Base-by-base conservation (phyloP, 2,113 vertebrate species). In the Tragelaphus scriptus region DNA sequence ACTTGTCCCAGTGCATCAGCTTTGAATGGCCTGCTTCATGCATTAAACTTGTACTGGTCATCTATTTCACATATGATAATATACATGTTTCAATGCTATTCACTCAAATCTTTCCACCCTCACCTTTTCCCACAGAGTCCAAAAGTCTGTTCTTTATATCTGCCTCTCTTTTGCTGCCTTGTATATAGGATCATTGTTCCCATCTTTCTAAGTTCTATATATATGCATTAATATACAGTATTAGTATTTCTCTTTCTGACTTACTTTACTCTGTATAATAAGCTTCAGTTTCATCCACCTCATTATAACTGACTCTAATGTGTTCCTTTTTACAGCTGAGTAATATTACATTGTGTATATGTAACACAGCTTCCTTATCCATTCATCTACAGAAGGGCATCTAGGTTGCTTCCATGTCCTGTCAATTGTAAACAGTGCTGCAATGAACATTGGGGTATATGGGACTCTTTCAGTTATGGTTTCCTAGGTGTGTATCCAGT, bases 321-420 rank as follows among this genome's bases (percentile, higher is more conserved):
- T 0, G 0, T 36, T 71, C 17, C 17, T 71, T 71, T 36, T 71
- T 21, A 36, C 4, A 71, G n/a, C 17, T 21, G 65, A 71, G 3
- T 71, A 36, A 68, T 68, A 68, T 68, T 68, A 36, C 65, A 71
- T 71, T 2, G 4, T 71, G 9, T 71, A 21, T 71, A 36, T 71
- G 9, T 71, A 71, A 71, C n/a, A 36, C n/a, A 36, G 10, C n/a
- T 36, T 36, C n/a, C 17, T 71, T 71, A 71, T 36, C n/a, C 17
- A 71, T 71, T 71, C 65, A 71, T 36, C 65, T 71, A 21, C 0
- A 0, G n/a, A 71, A 71, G n/a, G 65, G 9, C 65, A 36, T 36
- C n/a, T 71, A 12, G n/a, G 65, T 36, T 36, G 65, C n/a, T 71
- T 71, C n/a, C n/a, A 36, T 36, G 17, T 71, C n/a, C n/a, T 36